Conservation (phyloP, 1,140 invertebrate genomes). For the Drosophila ogumai region DNA sequence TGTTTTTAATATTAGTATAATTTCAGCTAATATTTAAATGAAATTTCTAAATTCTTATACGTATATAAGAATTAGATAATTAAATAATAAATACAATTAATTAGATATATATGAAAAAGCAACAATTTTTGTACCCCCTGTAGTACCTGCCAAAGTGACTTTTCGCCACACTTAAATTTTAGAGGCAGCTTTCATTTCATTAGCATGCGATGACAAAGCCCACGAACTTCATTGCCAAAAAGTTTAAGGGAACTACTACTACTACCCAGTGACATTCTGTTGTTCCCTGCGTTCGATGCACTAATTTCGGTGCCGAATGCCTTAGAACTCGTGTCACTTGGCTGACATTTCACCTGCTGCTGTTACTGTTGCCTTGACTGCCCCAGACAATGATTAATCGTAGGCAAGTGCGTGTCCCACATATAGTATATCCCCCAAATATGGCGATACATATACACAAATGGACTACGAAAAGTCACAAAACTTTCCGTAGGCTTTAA, state of each 20-base stretch:
- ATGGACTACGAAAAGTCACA: constrained; percentile 66
- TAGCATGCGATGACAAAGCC: constrained; percentile 35
- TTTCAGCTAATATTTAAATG: not conserved
- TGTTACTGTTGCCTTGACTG: constrained; percentile 25
- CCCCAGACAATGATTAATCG: constrained; percentile 69
- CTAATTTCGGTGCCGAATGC: constrained; percentile 7
- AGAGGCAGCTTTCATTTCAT: constrained; percentile 46
- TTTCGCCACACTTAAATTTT: constrained; percentile 43
- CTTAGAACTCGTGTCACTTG: constrained; percentile 16
- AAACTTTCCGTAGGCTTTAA: constrained; percentile 63
- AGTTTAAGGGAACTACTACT: constrained; percentile 5
- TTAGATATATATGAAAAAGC: too few species aligned
- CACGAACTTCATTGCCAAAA: not conserved
- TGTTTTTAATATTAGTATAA: too few species aligned
- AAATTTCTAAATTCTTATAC: not conserved
- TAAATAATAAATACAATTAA: too few species aligned
- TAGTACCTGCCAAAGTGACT: not conserved
- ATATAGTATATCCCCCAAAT: constrained; percentile 12
- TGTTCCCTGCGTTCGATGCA: constrained; percentile 11
- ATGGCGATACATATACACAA: constrained; percentile 18
- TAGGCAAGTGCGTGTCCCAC: constrained; percentile 39
- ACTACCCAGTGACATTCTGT: constrained; percentile 1
- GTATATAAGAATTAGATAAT: not conserved
- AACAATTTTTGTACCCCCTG: not conserved
- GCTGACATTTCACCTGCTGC: constrained; percentile 60